Evolutionary conservation across 2,888 invertebrate genomes (phyloP).

Genomic region (Eurois occulta): DNA sequence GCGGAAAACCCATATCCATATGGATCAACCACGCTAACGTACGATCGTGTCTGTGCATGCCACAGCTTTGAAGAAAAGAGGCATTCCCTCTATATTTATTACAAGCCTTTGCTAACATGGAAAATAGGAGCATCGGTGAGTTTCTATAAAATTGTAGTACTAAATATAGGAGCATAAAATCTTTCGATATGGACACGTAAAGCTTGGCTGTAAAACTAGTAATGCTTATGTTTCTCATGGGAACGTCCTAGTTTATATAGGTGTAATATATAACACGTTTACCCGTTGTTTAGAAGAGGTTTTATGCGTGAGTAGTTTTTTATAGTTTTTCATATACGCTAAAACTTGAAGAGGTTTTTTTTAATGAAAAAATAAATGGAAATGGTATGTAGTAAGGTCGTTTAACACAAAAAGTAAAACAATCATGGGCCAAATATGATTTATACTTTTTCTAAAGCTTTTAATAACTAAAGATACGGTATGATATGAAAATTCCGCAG

Average conservation of each 20-base stretch:
- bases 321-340: constrained; percentile 19
- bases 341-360: not conserved
- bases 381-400: not conserved
- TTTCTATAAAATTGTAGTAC: constrained; percentile 67
- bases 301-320: constrained; percentile 15
- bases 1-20: constrained; percentile 28
- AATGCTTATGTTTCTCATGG: constrained; percentile 45
- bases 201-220: constrained; percentile 62
- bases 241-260: constrained; percentile 43
- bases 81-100: constrained; percentile 48
- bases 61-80: constrained; percentile 33
- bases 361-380: not conserved
- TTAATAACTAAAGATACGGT: not conserved
- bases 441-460: not conserved
- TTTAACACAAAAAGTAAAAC: not conserved
- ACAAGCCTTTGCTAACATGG: constrained; percentile 56
- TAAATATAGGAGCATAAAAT: constrained; percentile 60
- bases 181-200: constrained; percentile 60
- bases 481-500: too few species aligned
- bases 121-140: constrained; percentile 53
- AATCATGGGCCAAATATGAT: not conserved
- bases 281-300: constrained; percentile 8
- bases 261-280: constrained; percentile 38
- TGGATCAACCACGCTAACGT: constrained; percentile 45
- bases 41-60: constrained; percentile 46